Evolutionary conservation across 2,113 vertebrate genomes (phyloP), one percentile per base, ranked within the genome.

Genomic region (Sapajus apella): DNA sequence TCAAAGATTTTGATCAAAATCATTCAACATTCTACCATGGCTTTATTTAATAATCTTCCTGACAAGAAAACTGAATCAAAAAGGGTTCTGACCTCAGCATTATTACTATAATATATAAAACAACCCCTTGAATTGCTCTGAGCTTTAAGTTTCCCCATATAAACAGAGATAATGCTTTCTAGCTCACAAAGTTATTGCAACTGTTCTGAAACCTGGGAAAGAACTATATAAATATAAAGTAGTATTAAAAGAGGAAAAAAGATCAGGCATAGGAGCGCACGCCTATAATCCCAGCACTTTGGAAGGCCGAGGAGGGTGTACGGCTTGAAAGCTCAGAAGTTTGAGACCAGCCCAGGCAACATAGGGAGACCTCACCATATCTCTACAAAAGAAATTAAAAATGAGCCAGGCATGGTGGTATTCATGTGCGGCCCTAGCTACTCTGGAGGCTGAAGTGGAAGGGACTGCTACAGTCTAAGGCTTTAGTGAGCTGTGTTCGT

Each of bases 1-100:
- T 47, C 23, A 75, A 70, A 90, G 80, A 85, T 92, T 96, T 72
- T 95, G 17, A 92, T 87, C 35, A 94, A 80, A 82, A 93, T 91
- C 61, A 95, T 75, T 88, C 68, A 93, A 94, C 27, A 95, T 75
- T 88, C 68, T 6, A 93, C 23, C 43, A 93, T 1, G 13, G 45
- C 13, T 88, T 81, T 93, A 52, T 93, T 66, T 76, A 16, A 70
- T 30, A 83, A 47, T 80, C 66, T 79, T 93, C 47, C 92, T 70
- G 77, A 80, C 18, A 96, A 90, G 92, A 91, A 96, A 95, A 90
- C 5, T 72, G 13, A 37, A 89, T 79, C 30, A 91, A 96, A 96
- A 86, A 5, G 7, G 8, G 4, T 87, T 92, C 23, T 68, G 68
- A 86, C 70, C 6, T 73, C 14, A 94, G 58, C 8, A 87, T 16